Evolutionary conservation across 1,140 invertebrate species (phyloP).

Genomic region (Formica selysi): DNA sequence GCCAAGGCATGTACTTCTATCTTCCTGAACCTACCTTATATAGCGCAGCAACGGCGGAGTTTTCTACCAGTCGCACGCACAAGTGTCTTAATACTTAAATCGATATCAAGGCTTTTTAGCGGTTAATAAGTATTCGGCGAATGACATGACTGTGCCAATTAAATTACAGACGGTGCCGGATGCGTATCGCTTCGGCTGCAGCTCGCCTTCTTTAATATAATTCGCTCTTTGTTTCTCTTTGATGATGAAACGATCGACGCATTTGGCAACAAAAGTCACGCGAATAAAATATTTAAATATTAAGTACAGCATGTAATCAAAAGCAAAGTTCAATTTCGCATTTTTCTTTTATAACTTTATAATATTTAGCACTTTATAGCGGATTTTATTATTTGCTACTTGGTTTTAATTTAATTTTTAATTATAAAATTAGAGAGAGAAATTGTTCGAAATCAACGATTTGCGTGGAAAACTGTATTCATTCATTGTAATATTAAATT

Average conservation of each 20-base stretch:
- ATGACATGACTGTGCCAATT: constrained; percentile 46
- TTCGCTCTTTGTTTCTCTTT: neutral
- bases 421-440: no score
- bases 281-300: neutral
- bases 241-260: neutral
- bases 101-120: constrained; percentile 18
- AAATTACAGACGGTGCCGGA: constrained; percentile 34
- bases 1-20: neutral
- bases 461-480: neutral
- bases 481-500: neutral
- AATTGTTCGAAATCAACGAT: no score
- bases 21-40: constrained; percentile 48
- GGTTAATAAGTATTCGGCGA: constrained; percentile 31
- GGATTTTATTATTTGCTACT: neutral
- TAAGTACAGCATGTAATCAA: neutral
- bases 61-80: neutral
- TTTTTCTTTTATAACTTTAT: neutral
- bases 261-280: neutral
- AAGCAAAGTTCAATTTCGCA: neutral
- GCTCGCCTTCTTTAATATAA: constrained; percentile 1
- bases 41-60: neutral
- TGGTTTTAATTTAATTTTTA: neutral
- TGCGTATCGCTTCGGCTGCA: neutral
- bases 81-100: constrained; percentile 31
- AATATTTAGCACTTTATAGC: neutral